These are phyloP conservation scores for Troides oblongomaculatus DNA, from an alignment of 2,888 invertebrate species.

Conservation along the genomic window DNA sequence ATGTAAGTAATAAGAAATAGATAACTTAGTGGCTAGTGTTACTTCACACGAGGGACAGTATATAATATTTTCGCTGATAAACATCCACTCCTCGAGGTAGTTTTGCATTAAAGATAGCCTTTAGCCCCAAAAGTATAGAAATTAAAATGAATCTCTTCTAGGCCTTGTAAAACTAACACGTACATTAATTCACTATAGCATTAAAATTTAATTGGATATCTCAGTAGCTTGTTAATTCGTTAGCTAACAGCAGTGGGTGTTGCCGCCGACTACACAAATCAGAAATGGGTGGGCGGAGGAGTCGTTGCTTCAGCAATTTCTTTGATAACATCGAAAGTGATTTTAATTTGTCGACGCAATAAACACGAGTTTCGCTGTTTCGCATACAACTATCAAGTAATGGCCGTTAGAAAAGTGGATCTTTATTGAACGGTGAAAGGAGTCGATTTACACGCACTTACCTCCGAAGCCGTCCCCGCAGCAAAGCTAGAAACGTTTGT, in stretches of 20 bases:
- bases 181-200: slow-evolving; percentile 15
- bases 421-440: slow-evolving; percentile 69
- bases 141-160: slow-evolving; percentile 15
- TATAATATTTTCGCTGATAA: too few relatives aligned
- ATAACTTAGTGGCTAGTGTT: too few relatives aligned
- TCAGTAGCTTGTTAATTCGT: slow-evolving; percentile 26
- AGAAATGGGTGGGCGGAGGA: slow-evolving; percentile 18
- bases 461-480: slow-evolving; percentile 45
- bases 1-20: too few relatives aligned
- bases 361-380: slow-evolving; percentile 44
- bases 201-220: slow-evolving; percentile 25
- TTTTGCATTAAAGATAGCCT: too few relatives aligned
- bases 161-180: slow-evolving; percentile 9
- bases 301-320: slow-evolving; percentile 20
- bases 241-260: slow-evolving; percentile 25
- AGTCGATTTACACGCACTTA: slow-evolving; percentile 41
- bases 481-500: slow-evolving; percentile 47
- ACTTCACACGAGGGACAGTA: too few relatives aligned
- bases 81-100: too few relatives aligned
- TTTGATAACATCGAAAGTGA: slow-evolving; percentile 31
- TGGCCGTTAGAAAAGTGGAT: slow-evolving; percentile 67
- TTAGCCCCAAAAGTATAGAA: not conserved
- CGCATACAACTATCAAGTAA: slow-evolving; percentile 48
- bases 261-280: slow-evolving; percentile 20
- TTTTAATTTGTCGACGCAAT: slow-evolving; percentile 47